Evolutionary conservation across 2,888 invertebrate species (phyloP).

Genomic region (Sphaerophoria taeniata): DNA sequence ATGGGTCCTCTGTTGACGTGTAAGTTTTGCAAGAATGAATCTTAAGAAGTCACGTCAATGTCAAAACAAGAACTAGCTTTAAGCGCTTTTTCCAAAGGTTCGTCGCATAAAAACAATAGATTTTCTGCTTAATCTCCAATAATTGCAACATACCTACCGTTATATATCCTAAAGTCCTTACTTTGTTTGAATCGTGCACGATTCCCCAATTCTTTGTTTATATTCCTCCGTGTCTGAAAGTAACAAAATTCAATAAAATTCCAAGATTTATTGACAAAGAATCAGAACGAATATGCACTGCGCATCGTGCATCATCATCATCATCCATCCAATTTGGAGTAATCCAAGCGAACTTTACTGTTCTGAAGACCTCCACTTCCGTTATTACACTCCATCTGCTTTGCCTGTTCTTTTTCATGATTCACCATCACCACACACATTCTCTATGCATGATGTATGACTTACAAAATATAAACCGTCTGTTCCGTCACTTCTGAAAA

Average conservation of each 20-base stretch:
- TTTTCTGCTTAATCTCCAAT: no score
- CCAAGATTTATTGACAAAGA: slow-evolving; percentile 56
- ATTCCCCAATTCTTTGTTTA: background rate
- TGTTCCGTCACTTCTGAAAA: slow-evolving; percentile 46
- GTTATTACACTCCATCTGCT: slow-evolving; percentile 1
- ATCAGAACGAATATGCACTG: slow-evolving; percentile 35
- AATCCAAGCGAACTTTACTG: slow-evolving; percentile 63
- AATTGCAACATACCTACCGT: background rate
- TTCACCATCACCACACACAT: background rate
- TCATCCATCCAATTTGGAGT: slow-evolving; percentile 31
- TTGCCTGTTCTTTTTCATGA: slow-evolving; percentile 4
- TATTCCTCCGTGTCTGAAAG: no score
- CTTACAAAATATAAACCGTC: slow-evolving; percentile 25
- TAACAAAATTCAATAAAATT: slow-evolving; percentile 16
- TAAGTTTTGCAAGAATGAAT: no score
- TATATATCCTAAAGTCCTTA: background rate
- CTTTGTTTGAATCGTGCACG: background rate
- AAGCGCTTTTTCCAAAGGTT: no score
- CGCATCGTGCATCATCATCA: slow-evolving; percentile 53
- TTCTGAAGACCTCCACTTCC: slow-evolving; percentile 40
- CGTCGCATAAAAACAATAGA: no score
- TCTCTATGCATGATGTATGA: slow-evolving; percentile 38
- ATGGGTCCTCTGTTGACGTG: no score
- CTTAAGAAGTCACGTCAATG: no score
- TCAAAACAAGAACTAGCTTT: no score